Conservation (phyloP, 2,797 vertebrate genomes). For the Myioborus melanocephalus region DNA sequence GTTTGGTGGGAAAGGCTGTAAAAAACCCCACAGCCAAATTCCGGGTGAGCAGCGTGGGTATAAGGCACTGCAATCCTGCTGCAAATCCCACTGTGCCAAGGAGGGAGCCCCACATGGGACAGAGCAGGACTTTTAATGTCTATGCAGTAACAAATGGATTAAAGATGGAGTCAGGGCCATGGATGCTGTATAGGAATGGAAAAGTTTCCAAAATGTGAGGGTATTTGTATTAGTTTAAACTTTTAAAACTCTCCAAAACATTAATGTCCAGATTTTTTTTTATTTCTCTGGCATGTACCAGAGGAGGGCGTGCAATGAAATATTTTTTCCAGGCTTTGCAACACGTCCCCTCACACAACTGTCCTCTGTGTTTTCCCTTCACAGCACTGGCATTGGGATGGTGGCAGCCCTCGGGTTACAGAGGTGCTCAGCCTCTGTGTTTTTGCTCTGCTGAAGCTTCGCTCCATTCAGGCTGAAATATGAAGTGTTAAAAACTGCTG, state of each 20-base stretch:
- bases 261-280: not conserved
- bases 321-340: not conserved
- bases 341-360: not conserved
- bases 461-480: not conserved
- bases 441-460: not conserved
- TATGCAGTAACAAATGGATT: not conserved
- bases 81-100: not conserved
- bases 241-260: not conserved
- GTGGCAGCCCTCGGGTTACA: rapidly evolving
- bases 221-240: not conserved
- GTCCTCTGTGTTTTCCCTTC: not conserved
- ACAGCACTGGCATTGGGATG: rapidly evolving
- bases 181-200: not conserved
- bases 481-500: slow-evolving; percentile 11
- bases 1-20: not conserved
- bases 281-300: not conserved
- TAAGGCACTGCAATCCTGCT: not conserved
- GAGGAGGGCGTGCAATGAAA: not conserved
- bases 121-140: not conserved
- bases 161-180: not conserved
- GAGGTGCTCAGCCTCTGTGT: not conserved
- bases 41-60: rapidly evolving
- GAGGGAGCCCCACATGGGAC: not conserved
- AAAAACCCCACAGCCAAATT: not conserved
- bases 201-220: not conserved